phyloP scores from a whole-genome alignment of 1,140 invertebrate genomes.

The Limonius californicus region DNA sequence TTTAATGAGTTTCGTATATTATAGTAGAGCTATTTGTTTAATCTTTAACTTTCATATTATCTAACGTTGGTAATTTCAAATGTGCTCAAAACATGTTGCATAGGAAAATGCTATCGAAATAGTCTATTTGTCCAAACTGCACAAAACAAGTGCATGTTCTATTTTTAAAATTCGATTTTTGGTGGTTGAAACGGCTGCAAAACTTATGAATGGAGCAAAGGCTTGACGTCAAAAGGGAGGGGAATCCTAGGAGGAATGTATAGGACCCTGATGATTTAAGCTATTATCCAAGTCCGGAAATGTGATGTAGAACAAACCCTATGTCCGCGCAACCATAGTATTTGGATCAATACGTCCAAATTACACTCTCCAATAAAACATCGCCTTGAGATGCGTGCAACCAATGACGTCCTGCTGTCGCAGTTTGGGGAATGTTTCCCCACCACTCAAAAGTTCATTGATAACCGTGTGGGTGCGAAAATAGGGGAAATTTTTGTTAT shows the following conservation, averaged over 20 bases:
- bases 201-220: slow-evolving; percentile 24
- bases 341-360: slow-evolving; percentile 33
- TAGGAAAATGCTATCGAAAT: too few species aligned
- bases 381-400: slow-evolving; percentile 35
- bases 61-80: too few species aligned
- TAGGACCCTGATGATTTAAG: slow-evolving; percentile 18
- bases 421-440: slow-evolving; percentile 27
- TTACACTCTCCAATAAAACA: slow-evolving; percentile 28
- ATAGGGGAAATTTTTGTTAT: slow-evolving; percentile 48
- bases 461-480: slow-evolving; percentile 56
- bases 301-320: slow-evolving; percentile 18
- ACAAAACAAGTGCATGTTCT: neutral
- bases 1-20: too few species aligned
- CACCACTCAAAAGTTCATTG: slow-evolving; percentile 51
- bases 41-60: too few species aligned
- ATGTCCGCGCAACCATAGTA: slow-evolving; percentile 24
- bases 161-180: slow-evolving; percentile 5
- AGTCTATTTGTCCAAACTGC: too few species aligned
- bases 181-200: slow-evolving; percentile 2
- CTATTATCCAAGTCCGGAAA: slow-evolving; percentile 24
- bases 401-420: slow-evolving; percentile 35
- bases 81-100: too few species aligned
- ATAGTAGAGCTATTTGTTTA: too few species aligned
- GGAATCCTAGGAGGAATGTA: slow-evolving; percentile 9
- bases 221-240: slow-evolving; percentile 16